Base-by-base conservation (phyloP, 2,113 vertebrate species). In the Oenanthe melanoleuca region DNA sequence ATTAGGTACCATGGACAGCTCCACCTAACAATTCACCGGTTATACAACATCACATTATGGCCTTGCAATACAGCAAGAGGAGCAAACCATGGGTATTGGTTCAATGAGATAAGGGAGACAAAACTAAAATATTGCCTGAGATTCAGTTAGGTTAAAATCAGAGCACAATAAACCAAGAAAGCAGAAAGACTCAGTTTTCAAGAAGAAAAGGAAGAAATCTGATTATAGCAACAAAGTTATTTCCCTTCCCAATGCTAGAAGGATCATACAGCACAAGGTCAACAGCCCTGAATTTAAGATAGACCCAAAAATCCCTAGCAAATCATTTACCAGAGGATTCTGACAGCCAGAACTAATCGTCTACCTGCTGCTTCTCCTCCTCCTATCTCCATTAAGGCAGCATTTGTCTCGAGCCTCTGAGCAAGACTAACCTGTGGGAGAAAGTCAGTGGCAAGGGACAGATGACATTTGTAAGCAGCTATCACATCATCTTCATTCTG, bases 401-500 rank as follows among this genome's bases (percentile, higher is more conserved):
- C 1, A 2, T 64, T 85, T 69, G n/a, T 12, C 37, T 23, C 25
- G 49, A 37, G 8, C 22, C 45, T 31, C 22, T 40, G 22, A 75
- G 25, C 1, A 0, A 40, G 34, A 70, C 5, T 9, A 47, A 25
- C 33, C 1, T 0, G 23, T 14, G 37, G 21, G 34, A 86, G 10
- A 83, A 49, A 2, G 26, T 11, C 67, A 65, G 14, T 9, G 31
- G 34, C 31, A 73, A 72, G 28, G 28, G 11, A 22, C 12, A 49
- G 45, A 57, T 0, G 0, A 47, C 22, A 0, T 44, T 9, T 25
- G 2, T 33, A 29, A 64, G 25, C 31, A 29, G 6, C 28, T 40
- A 12, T 18, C 12, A 7, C 2, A 2, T 12, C 4, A 1, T 21
- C n/a, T 50, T 80, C 23, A 9, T 38, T 53, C 14, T 25, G 78